Conservation (phyloP, 2,113 vertebrate genomes). For the Lycaon pictus region DNA sequence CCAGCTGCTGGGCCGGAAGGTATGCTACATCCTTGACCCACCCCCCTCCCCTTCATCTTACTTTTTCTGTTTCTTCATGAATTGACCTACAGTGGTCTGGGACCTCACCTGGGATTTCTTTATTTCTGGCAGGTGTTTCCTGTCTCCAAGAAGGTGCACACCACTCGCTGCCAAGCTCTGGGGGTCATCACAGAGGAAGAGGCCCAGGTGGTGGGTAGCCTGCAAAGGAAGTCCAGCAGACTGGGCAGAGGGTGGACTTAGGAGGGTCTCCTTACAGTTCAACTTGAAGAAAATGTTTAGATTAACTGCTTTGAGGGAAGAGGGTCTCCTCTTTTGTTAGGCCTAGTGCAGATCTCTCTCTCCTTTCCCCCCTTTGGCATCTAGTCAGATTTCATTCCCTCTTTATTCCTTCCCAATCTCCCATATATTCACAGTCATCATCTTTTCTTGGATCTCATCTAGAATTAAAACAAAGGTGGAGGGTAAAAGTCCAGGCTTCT, state of each 20-base stretch:
- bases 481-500: background rate
- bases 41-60: background rate
- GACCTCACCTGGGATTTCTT: accelerated
- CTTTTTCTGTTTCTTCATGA: background rate
- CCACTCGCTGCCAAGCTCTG: constrained; percentile 91
- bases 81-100: accelerated
- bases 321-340: background rate
- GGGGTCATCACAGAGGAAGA: constrained; percentile 92
- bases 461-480: constrained; percentile 44
- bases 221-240: background rate
- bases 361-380: background rate
- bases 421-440: background rate
- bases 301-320: background rate
- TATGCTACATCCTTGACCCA: constrained; percentile 65
- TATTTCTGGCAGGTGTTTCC: constrained; percentile 92
- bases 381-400: background rate
- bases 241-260: background rate
- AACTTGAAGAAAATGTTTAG: constrained; percentile 6
- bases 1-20: constrained; percentile 96
- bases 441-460: constrained; percentile 17
- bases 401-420: background rate
- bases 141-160: constrained; percentile 97
- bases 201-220: constrained; percentile 92
- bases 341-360: background rate
- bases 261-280: background rate